These are phyloP conservation scores for Lepidocyrtoides sp. DNA, from an alignment of 2,888 invertebrate genomes.

Conservation along the genomic window DNA sequence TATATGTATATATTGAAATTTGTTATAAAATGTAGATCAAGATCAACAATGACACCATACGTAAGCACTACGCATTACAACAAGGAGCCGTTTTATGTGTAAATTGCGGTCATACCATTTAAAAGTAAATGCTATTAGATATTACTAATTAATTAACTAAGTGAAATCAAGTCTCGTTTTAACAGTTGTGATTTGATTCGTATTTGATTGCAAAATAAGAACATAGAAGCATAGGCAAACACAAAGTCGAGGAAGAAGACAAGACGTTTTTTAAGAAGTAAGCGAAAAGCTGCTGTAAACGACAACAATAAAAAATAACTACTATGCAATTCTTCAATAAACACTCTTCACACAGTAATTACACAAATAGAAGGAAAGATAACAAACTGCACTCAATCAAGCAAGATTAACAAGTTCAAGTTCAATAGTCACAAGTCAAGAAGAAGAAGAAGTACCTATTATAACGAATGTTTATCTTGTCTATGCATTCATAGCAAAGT, in stretches of 20 bases:
- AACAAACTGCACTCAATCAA: not conserved
- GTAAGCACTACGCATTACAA: not conserved
- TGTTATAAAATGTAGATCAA: conserved; percentile 39
- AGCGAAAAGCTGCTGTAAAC: not conserved
- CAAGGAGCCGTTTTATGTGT: not conserved
- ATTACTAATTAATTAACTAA: not conserved
- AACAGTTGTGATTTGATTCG: conserved; percentile 39
- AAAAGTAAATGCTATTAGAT: not conserved
- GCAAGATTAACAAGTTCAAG: conserved; percentile 27
- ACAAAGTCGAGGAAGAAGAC: conserved; percentile 1
- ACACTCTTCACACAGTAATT: not conserved
- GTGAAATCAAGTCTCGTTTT: conserved; percentile 71
- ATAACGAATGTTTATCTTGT: not conserved
- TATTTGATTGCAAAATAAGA: conserved; percentile 54
- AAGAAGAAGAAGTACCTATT: not conserved
- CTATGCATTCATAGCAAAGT: not conserved
- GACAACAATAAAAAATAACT: not conserved
- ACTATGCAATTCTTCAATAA: not conserved
- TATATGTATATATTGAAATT: not conserved
- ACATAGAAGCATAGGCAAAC: not conserved
- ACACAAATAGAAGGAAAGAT: not conserved
- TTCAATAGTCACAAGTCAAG: conserved; percentile 51
- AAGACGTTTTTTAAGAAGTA: not conserved
- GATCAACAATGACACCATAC: conserved; percentile 17
- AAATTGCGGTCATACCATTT: no score